These are phyloP conservation scores for Lindbergichthys nudifrons DNA, from an alignment of 2,797 vertebrate genomes.

Conservation along the genomic window DNA sequence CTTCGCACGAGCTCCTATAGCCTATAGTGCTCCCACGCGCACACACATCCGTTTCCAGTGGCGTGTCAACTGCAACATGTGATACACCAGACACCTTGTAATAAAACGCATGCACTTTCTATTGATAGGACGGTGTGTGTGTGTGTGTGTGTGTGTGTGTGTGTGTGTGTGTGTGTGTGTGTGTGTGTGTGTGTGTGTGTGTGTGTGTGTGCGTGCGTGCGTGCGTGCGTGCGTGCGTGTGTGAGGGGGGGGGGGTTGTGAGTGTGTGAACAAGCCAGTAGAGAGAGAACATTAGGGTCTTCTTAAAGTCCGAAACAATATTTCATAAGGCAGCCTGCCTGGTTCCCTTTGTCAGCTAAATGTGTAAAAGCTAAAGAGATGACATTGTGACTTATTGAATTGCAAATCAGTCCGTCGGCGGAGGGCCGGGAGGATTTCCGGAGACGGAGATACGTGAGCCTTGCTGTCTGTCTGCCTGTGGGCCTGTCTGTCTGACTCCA, in stretches of 20 bases:
- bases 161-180: slow-evolving; percentile 3
- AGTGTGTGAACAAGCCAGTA: slow-evolving; percentile 31
- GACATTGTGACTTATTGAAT: slow-evolving; percentile 82
- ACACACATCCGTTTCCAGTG: slow-evolving; percentile 27
- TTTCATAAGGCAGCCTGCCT: slow-evolving; percentile 60
- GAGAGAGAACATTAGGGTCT: slow-evolving; percentile 56
- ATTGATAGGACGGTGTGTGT: slow-evolving; percentile 24
- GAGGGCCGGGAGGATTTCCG: slow-evolving; percentile 72
- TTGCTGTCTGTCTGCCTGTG: slow-evolving; percentile 6
- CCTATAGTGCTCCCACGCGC: not conserved
- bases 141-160: not conserved
- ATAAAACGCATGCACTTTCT: slow-evolving; percentile 63
- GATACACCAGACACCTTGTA: slow-evolving; percentile 39
- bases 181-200: not conserved
- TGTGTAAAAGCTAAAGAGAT: slow-evolving; percentile 77
- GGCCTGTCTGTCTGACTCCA: not conserved
- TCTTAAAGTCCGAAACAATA: slow-evolving; percentile 55
- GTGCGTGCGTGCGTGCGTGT: not conserved
- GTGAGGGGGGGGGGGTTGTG: not conserved
- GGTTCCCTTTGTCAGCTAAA: slow-evolving; percentile 77
- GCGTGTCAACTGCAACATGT: slow-evolving; percentile 36
- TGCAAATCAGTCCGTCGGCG: slow-evolving; percentile 76
- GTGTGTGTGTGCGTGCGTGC: slow-evolving; percentile 1
- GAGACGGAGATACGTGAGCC: slow-evolving; percentile 59
- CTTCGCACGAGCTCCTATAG: slow-evolving; percentile 27